phyloP scores from a whole-genome alignment of 2,797 vertebrate genomes.

The Liparis tanakae region DNA sequence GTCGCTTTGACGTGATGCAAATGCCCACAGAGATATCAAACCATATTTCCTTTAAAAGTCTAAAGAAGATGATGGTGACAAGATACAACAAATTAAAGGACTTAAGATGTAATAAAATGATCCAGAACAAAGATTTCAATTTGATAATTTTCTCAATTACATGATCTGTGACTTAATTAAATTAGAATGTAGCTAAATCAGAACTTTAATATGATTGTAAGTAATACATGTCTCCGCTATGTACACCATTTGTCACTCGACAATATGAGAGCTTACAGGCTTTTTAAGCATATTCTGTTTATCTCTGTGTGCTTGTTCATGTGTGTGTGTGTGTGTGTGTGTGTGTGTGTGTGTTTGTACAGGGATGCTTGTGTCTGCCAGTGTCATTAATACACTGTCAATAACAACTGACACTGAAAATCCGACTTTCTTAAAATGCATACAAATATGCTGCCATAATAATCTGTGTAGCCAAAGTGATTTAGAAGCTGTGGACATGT shows the following conservation, averaged over 20 bases:
- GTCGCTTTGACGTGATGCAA: constrained; percentile 30
- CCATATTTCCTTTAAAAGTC: constrained; percentile 28
- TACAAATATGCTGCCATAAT: constrained; percentile 26
- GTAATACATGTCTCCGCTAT: constrained; percentile 62
- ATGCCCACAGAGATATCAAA: constrained; percentile 18
- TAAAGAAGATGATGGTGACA: constrained; percentile 44
- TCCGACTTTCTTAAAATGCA: constrained; percentile 35
- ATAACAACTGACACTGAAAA: constrained; percentile 38
- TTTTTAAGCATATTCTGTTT: constrained; percentile 44
- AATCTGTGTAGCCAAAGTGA: constrained; percentile 23
- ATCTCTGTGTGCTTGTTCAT: constrained; percentile 6
- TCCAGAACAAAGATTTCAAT: constrained; percentile 69
- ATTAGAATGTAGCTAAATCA: constrained; percentile 73
- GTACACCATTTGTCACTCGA: constrained; percentile 55
- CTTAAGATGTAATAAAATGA: constrained; percentile 69
- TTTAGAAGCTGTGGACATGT: constrained; percentile 12
- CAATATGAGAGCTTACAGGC: constrained; percentile 57
- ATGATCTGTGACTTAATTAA: constrained; percentile 72
- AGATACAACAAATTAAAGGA: constrained; percentile 70
- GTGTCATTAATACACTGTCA: constrained; percentile 30
- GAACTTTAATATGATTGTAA: constrained; percentile 67
- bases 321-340: background rate
- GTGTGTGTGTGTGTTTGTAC: constrained; percentile 1
- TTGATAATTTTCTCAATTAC: constrained; percentile 68
- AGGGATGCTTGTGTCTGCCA: constrained; percentile 24